Percentiles rank a stretch among this genome's conserved stretches.
Evolutionary conservation across 2,888 invertebrate species (phyloP).

Genomic region (Stenotaenia linearis): DNA sequence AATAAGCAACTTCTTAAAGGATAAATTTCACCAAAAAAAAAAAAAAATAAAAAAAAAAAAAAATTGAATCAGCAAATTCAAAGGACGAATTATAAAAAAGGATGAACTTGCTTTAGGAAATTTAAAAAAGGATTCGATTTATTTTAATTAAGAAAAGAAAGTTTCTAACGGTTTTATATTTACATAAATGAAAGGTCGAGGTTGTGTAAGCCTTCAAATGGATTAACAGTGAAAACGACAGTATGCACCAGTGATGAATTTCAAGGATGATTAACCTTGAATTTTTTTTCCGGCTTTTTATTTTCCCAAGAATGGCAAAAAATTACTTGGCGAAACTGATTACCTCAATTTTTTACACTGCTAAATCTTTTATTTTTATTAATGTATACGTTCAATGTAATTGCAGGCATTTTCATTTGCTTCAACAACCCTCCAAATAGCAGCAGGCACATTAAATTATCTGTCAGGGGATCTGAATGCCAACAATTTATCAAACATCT

Average conservation of each 20-base stretch:
- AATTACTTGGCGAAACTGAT: neutral
- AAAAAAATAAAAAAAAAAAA: too few relatives aligned
- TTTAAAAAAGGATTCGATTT: neutral
- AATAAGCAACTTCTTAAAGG: too few relatives aligned
- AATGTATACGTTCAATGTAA: neutral
- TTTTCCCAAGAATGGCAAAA: neutral
- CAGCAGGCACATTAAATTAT: constrained; percentile 2
- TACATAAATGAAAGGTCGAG: neutral
- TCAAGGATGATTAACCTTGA: neutral
- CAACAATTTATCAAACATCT: constrained; percentile 33
- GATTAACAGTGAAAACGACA: neutral
- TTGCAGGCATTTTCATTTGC: constrained; percentile 33
- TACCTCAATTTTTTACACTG: neutral
- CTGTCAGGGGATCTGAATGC: neutral
- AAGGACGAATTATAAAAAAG: too few relatives aligned
- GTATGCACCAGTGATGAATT: neutral
- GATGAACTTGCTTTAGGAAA: too few relatives aligned
- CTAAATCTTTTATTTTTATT: neutral
- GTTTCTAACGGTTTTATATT: too few relatives aligned
- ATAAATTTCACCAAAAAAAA: too few relatives aligned
- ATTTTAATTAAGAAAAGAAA: too few relatives aligned
- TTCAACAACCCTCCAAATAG: constrained; percentile 26
- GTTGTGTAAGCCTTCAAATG: neutral
- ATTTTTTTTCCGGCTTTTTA: neutral
- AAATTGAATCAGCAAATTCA: too few relatives aligned